Conservation (phyloP, 2,888 invertebrate species). For the Meganola albula region DNA sequence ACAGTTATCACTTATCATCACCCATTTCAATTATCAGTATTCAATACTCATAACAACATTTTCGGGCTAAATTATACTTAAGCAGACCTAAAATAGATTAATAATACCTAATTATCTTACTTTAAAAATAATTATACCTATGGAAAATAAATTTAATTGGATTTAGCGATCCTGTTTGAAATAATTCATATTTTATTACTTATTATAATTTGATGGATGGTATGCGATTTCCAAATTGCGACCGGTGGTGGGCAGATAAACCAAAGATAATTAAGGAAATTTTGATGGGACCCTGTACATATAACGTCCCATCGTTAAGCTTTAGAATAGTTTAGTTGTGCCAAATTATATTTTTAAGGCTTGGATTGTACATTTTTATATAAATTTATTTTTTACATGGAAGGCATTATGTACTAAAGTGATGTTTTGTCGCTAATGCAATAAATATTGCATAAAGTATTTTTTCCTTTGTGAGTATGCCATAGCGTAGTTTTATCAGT, state of each 20-base stretch:
- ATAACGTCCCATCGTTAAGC: conserved; percentile 56
- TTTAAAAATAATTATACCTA: conserved; percentile 25
- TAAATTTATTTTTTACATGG: conserved; percentile 50
- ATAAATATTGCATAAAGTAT: conserved; percentile 57
- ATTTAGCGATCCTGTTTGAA: conserved; percentile 49
- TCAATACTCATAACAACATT: conserved; percentile 17
- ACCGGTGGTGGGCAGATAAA: conserved; percentile 74
- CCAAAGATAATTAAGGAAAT: conserved; percentile 67
- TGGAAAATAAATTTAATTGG: too few species aligned
- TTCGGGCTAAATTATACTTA: conserved; percentile 15
- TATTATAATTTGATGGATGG: conserved; percentile 27
- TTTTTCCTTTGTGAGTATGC: conserved; percentile 43
- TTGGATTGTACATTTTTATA: conserved; percentile 44
- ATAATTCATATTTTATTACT: conserved; percentile 53
- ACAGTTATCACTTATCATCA: conserved; percentile 7
- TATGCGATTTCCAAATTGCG: conserved; percentile 49
- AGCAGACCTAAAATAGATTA: conserved; percentile 16
- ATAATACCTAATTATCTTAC: conserved; percentile 20
- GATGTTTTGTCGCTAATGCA: conserved; percentile 52
- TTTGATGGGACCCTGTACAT: conserved; percentile 64
- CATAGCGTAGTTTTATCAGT: conserved; percentile 40
- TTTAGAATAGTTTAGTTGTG: conserved; percentile 52
- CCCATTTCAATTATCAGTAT: conserved; percentile 27
- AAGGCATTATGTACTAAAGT: conserved; percentile 64
- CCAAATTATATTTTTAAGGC: conserved; percentile 60